Conservation (phyloP, 2,888 invertebrate species). For the Drosophila pseudotakahashii region DNA sequence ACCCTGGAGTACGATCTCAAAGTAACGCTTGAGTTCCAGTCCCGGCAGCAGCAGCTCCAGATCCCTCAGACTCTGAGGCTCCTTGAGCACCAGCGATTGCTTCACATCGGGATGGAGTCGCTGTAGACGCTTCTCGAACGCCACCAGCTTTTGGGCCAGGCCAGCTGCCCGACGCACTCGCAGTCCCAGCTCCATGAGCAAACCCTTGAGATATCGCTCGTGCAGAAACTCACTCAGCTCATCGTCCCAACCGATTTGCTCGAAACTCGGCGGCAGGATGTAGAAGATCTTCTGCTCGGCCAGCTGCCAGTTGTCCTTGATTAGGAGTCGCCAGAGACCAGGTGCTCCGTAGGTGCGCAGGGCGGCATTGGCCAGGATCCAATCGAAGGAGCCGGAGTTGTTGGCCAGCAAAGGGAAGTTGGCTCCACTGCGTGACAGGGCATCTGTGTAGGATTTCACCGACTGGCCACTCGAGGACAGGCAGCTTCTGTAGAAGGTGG, state of each 20-base stretch:
- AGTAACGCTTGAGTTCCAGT: slow-evolving; percentile 66
- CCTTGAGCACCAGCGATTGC: slow-evolving; percentile 60
- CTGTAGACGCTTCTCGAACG: slow-evolving; percentile 69
- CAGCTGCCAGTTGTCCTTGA: slow-evolving; percentile 81
- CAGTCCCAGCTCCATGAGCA: slow-evolving; percentile 76
- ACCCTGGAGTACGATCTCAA: slow-evolving; percentile 58
- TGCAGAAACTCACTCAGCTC: slow-evolving; percentile 71
- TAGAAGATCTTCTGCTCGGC: slow-evolving; percentile 77
- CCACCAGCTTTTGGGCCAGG: slow-evolving; percentile 71
- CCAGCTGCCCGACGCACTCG: slow-evolving; percentile 72
- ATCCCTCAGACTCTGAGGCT: slow-evolving; percentile 66
- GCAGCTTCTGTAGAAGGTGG: slow-evolving; percentile 69
- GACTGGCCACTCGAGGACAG: slow-evolving; percentile 53
- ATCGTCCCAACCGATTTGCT: slow-evolving; percentile 53
- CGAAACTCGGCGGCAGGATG: slow-evolving; percentile 70
- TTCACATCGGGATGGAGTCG: slow-evolving; percentile 35
- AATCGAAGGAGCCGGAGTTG: slow-evolving; percentile 56
- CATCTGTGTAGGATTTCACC: slow-evolving; percentile 64
- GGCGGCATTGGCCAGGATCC: slow-evolving; percentile 71
- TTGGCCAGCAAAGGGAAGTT: slow-evolving; percentile 75
- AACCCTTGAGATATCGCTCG: slow-evolving; percentile 74
- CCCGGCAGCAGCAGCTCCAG: slow-evolving; percentile 59
- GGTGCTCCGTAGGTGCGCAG: slow-evolving; percentile 76
- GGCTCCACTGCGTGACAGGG: slow-evolving; percentile 46
- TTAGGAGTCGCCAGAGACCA: slow-evolving; percentile 69